phyloP scores from a whole-genome alignment of 2,888 invertebrate genomes.

The Pheosia gnoma region DNA sequence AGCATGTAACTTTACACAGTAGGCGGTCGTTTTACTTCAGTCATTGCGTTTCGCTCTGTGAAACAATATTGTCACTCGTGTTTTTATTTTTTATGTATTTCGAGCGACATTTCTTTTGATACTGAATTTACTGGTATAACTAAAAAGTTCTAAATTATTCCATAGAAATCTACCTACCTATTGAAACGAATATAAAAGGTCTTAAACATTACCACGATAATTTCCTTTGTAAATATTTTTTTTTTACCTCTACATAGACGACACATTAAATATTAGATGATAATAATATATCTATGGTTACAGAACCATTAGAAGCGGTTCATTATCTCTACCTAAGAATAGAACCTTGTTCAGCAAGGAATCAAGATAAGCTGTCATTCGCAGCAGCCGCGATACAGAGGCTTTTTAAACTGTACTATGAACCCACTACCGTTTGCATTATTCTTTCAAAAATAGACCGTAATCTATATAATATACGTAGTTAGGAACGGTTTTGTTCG shows the following conservation, averaged over 20 bases:
- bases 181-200: background rate
- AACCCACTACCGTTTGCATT: slow-evolving; percentile 43
- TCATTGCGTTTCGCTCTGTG: background rate
- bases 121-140: too few species aligned
- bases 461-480: slow-evolving; percentile 56
- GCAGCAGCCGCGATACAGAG: slow-evolving; percentile 25
- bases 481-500: slow-evolving; percentile 36
- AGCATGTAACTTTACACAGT: background rate
- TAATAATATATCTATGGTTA: background rate
- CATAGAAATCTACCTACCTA: background rate
- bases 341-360: slow-evolving; percentile 13
- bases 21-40: background rate
- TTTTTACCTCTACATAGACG: background rate
- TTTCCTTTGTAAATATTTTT: too few species aligned
- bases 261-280: background rate
- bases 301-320: slow-evolving; percentile 6
- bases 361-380: slow-evolving; percentile 26
- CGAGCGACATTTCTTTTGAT: too few species aligned
- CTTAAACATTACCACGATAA: too few species aligned
- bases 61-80: too few species aligned
- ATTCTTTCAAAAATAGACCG: slow-evolving; percentile 41
- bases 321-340: slow-evolving; percentile 8
- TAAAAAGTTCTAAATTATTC: background rate
- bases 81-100: too few species aligned
- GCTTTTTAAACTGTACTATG: slow-evolving; percentile 31